Conservation (phyloP, 2,888 invertebrate genomes). For the Alloplasta piceator region DNA sequence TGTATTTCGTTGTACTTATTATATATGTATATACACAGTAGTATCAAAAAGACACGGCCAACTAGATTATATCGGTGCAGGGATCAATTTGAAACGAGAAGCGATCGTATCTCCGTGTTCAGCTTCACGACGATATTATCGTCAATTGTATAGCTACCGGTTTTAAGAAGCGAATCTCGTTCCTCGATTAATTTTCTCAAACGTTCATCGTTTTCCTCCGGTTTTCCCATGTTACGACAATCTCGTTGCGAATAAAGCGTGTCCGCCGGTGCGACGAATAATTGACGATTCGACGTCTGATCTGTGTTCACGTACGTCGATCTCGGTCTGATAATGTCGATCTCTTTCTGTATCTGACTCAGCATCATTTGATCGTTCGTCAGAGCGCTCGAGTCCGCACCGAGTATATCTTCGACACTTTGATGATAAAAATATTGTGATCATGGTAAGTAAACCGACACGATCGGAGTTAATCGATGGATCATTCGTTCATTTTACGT, state of each 20-base stretch:
- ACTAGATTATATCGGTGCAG: too few species aligned
- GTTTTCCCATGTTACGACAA: constrained; percentile 67
- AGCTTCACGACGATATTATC: constrained; percentile 84
- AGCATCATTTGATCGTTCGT: constrained; percentile 77
- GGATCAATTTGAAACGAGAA: constrained; percentile 82
- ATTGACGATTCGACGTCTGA: constrained; percentile 24
- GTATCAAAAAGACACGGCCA: neutral
- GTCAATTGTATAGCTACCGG: constrained; percentile 83
- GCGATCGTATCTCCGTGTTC: constrained; percentile 84
- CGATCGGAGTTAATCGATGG: neutral
- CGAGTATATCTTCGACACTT: constrained; percentile 78
- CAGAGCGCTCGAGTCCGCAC: constrained; percentile 76
- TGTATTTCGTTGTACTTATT: constrained; percentile 24
- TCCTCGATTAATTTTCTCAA: constrained; percentile 84
- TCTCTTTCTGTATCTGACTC: constrained; percentile 78
- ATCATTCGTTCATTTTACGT: constrained; percentile 50
- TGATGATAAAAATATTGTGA: neutral
- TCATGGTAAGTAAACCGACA: neutral
- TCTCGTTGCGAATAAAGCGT: constrained; percentile 64
- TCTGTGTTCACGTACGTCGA: constrained; percentile 60
- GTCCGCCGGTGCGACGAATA: constrained; percentile 24
- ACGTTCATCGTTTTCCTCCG: constrained; percentile 83
- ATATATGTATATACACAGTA: constrained; percentile 17
- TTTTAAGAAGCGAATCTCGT: constrained; percentile 84
- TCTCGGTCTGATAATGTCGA: constrained; percentile 77